phyloP scores from a whole-genome alignment of 1,140 invertebrate species.

The Pararge aegeria region DNA sequence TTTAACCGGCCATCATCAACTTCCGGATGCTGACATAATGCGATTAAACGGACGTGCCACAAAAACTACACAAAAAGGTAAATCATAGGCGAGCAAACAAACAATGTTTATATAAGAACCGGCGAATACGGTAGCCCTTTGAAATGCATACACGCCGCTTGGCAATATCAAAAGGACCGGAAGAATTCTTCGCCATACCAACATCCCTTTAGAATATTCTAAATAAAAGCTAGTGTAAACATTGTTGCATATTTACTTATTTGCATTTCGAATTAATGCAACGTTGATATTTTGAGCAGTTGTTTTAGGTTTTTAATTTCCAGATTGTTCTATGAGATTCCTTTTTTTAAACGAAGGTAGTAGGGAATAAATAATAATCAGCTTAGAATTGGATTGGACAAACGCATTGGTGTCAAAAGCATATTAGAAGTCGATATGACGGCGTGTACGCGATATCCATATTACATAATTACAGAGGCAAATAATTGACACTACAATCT shows the following conservation, averaged over 20 bases:
- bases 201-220: conserved; percentile 13
- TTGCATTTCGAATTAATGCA: neutral
- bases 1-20: conserved; percentile 23
- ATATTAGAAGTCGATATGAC: no score
- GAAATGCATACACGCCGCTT: conserved; percentile 47
- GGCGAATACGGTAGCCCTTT: conserved; percentile 55
- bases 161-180: conserved; percentile 60
- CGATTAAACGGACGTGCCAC: conserved; percentile 44
- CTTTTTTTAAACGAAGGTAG: no score
- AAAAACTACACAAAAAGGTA: conserved; percentile 51
- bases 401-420: no score
- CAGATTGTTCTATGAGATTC: no score
- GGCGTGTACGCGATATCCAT: no score
- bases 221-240: conserved; percentile 10
- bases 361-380: no score
- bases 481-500: no score
- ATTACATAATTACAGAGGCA: no score
- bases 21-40: conserved; percentile 52
- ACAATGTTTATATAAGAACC: conserved; percentile 57
- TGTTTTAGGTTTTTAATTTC: no score
- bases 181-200: conserved; percentile 44
- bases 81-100: conserved; percentile 52
- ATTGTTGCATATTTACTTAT: neutral
- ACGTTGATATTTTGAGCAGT: no score
- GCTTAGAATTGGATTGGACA: no score